Percentiles rank a stretch among this genome's conserved stretches.
Evolutionary conservation across 2,888 invertebrate species (phyloP).

Genomic region (Coecobrya sp.): DNA sequence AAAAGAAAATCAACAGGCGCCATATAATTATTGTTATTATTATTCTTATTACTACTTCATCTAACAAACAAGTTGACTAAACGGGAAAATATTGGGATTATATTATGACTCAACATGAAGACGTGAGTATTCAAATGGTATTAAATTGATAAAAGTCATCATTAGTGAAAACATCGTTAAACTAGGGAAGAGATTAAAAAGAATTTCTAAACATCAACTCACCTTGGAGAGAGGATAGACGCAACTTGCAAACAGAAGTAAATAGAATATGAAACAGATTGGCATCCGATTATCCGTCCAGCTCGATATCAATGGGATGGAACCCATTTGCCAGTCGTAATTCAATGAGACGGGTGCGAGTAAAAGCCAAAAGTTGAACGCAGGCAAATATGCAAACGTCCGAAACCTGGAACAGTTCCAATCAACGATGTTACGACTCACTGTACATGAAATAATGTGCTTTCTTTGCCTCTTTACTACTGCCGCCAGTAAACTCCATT

Average conservation of each 20-base stretch:
- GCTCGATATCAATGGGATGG: constrained; percentile 91
- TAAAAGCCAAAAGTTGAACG: constrained; percentile 95
- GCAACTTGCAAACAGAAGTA: constrained; percentile 80
- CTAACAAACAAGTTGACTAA: not conserved
- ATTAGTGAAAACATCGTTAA: not conserved
- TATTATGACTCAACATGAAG: not conserved
- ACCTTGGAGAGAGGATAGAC: constrained; percentile 84
- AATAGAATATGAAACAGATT: constrained; percentile 83
- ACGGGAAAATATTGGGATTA: not conserved
- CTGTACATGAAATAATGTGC: not conserved
- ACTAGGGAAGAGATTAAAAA: not conserved
- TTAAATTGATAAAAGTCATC: not conserved
- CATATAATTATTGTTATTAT: constrained; percentile 20
- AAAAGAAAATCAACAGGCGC: constrained; percentile 45
- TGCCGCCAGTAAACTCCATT: not conserved
- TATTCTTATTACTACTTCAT: not conserved
- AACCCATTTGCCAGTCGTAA: constrained; percentile 97
- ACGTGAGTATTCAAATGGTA: not conserved
- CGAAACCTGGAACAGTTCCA: constrained; percentile 90
- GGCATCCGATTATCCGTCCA: constrained; percentile 85
- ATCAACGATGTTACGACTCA: constrained; percentile 69
- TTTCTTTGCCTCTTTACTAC: constrained; percentile 11
- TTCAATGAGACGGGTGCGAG: constrained; percentile 93
- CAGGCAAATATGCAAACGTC: constrained; percentile 94
- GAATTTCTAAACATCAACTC: constrained; percentile 3